Conservation (phyloP, 2,113 vertebrate genomes). For the Onychostoma macrolepis region DNA sequence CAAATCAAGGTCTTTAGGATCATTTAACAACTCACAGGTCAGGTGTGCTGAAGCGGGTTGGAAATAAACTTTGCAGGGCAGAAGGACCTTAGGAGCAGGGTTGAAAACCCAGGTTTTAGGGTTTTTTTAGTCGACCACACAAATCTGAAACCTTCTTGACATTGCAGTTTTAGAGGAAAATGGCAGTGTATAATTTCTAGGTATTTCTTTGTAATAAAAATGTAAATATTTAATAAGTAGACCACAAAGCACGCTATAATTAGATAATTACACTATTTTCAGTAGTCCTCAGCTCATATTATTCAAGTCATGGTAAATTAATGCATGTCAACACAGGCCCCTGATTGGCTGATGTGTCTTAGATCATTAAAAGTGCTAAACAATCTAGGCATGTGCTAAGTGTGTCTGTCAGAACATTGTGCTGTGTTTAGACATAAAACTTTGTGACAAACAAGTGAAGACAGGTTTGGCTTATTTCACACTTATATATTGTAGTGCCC, state of each 20-base stretch:
- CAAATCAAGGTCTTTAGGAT: too few relatives aligned
- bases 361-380: neutral
- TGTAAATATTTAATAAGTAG: neutral
- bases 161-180: neutral
- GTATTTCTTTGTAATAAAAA: too few relatives aligned
- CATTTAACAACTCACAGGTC: too few relatives aligned
- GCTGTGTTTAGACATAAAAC: slow-evolving; percentile 4
- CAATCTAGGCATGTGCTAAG: neutral
- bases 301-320: neutral
- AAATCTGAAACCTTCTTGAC: neutral
- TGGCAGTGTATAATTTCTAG: neutral
- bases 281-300: neutral
- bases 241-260: neutral
- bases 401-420: neutral
- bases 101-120: neutral
- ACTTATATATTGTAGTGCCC: slow-evolving; percentile 14
- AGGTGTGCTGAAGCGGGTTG: too few relatives aligned
- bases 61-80: too few relatives aligned
- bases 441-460: slow-evolving; percentile 36
- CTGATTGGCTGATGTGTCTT: neutral
- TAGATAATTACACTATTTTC: neutral
- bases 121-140: too few relatives aligned
- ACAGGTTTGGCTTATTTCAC: slow-evolving; percentile 45
- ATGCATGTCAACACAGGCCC: neutral
- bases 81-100: too few relatives aligned